A percentile compares a stretch with the other conserved stretches of the same genome.
Conservation (phyloP, 64 coral and sea anemone species). For the Montipora foliosa region DNA sequence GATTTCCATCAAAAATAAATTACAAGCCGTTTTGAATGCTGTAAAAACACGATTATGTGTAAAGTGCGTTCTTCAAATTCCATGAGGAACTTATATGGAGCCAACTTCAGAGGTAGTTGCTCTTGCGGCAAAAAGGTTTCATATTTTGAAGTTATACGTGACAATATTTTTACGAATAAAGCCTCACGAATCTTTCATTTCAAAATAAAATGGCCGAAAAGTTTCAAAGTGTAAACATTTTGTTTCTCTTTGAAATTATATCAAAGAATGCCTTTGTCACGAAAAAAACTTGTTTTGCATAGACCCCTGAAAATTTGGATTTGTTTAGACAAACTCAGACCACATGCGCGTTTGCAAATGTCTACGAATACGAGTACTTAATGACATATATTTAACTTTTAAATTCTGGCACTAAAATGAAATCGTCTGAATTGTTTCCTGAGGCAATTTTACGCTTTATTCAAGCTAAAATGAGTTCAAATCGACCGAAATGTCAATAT, state of each 20-base stretch:
- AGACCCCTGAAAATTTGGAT: neutral
- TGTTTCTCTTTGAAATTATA: neutral
- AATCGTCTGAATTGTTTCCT: neutral
- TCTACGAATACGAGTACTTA: neutral
- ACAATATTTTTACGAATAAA: slow-evolving; percentile 18
- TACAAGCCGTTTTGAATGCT: neutral
- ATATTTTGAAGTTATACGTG: slow-evolving; percentile 7
- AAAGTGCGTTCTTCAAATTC: neutral
- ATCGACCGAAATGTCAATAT: slow-evolving; percentile 23
- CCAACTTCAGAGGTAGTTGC: neutral
- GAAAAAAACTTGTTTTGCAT: neutral
- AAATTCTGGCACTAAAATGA: neutral
- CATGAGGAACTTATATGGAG: neutral
- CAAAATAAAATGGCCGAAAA: neutral
- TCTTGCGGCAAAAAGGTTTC: neutral
- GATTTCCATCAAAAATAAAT: neutral
- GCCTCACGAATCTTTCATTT: too few relatives aligned
- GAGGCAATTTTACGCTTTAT: neutral
- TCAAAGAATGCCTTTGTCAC: neutral
- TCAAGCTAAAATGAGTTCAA: neutral
- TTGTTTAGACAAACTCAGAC: slow-evolving; percentile 5
- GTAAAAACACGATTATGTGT: neutral
- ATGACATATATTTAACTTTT: neutral
- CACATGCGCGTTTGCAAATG: neutral
- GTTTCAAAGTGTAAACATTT: neutral